Percentiles rank a stretch among this genome's conserved stretches.
Conservation (phyloP, 2,888 invertebrate genomes). For the Cyclophora punctaria region DNA sequence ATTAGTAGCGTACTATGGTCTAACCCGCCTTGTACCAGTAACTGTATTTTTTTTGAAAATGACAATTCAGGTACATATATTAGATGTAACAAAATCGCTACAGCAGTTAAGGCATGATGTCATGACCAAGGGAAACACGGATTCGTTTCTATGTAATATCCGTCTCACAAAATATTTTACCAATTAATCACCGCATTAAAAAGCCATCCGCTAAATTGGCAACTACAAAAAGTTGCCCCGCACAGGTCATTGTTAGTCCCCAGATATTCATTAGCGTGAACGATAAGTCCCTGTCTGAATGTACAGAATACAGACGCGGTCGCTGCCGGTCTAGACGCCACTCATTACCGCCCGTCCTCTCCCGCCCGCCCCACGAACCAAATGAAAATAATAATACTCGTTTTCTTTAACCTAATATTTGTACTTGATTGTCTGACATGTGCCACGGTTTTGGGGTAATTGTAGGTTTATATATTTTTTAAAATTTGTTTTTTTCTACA, state of each 20-base stretch:
- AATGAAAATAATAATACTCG: conserved; percentile 48
- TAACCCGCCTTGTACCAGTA: neutral
- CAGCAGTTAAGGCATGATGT: neutral
- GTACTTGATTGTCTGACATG: too few relatives aligned
- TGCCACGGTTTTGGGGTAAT: too few relatives aligned
- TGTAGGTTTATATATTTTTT: too few relatives aligned
- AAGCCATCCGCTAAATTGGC: neutral
- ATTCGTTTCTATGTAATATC: neutral
- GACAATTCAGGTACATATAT: too few relatives aligned
- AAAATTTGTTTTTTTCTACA: too few relatives aligned
- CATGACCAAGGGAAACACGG: neutral
- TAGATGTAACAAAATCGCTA: too few relatives aligned
- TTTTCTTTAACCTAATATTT: conserved; percentile 21
- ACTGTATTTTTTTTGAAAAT: too few relatives aligned
- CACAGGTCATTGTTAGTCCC: conserved; percentile 22
- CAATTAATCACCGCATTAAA: neutral
- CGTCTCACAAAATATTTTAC: neutral
- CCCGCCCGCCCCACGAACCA: conserved; percentile 23
- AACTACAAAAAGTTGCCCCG: neutral
- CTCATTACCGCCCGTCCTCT: conserved; percentile 42
- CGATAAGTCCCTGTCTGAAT: conserved; percentile 31
- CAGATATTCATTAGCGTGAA: conserved; percentile 40
- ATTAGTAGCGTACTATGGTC: too few relatives aligned
- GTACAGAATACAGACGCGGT: conserved; percentile 52
- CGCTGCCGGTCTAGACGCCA: conserved; percentile 60